Evolutionary conservation across 1,140 invertebrate genomes (phyloP).

Genomic region (Mercenaria mercenaria): DNA sequence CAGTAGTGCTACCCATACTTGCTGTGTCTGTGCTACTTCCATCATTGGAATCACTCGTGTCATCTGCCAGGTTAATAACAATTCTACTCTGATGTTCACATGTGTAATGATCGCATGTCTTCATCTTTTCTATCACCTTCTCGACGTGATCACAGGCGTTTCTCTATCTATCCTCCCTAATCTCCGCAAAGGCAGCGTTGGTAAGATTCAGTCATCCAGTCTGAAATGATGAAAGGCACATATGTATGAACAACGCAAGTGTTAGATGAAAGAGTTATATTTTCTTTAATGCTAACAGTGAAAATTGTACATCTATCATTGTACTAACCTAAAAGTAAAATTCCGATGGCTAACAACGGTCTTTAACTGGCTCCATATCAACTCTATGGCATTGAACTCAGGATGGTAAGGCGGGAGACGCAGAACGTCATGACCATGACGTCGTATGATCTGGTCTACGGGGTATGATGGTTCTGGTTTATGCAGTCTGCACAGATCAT

Average conservation of each 20-base stretch:
- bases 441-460: neutral
- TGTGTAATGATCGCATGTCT: neutral
- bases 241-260: neutral
- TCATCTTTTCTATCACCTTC: neutral
- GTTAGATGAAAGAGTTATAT: neutral
- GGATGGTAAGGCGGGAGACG: slow-evolving; percentile 2
- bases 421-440: neutral
- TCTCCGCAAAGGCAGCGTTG: neutral
- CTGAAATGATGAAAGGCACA: neutral
- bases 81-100: neutral
- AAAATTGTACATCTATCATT: neutral
- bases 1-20: neutral
- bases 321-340: neutral
- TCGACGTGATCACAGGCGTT: neutral
- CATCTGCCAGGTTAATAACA: neutral
- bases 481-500: too few species aligned
- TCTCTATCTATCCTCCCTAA: neutral
- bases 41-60: neutral
- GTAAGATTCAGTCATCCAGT: neutral
- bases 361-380: slow-evolving; percentile 34
- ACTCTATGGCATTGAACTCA: neutral
- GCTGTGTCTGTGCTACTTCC: neutral
- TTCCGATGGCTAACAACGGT: neutral
- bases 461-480: neutral
- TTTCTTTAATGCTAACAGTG: neutral